phyloP scores from a whole-genome alignment of 2,113 vertebrate genomes.

The Macquaria ambigua region DNA sequence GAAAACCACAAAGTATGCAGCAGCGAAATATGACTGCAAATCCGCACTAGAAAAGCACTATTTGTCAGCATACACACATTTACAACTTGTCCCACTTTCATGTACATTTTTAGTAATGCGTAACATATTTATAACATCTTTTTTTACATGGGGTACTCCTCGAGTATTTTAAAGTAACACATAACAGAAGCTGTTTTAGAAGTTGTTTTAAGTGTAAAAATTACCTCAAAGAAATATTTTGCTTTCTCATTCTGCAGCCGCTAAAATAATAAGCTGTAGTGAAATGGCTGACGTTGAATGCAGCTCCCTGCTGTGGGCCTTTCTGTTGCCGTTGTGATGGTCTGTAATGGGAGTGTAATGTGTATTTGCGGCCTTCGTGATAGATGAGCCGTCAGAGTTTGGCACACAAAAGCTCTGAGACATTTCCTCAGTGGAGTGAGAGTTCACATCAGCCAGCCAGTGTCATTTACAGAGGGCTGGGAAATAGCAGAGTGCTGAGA shows the following conservation, averaged over 20 bases:
- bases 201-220: conserved; percentile 5
- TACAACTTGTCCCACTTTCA: conserved; percentile 7
- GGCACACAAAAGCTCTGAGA: conserved; percentile 74
- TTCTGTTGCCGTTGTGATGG: conserved; percentile 59
- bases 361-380: conserved; percentile 74
- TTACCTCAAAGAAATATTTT: conserved; percentile 23
- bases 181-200: conserved; percentile 11
- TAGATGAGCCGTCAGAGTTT: conserved; percentile 77
- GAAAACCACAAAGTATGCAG: conserved; percentile 55
- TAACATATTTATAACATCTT: neutral
- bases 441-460: conserved; percentile 80
- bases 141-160: neutral
- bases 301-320: conserved; percentile 32
- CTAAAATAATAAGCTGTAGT: conserved; percentile 38
- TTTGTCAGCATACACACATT: conserved; percentile 4
- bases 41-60: neutral
- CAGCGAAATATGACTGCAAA: conserved; percentile 32
- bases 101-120: neutral
- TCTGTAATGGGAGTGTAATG: conserved; percentile 76
- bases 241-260: conserved; percentile 36
- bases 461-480: conserved; percentile 83
- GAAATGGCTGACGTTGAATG: conserved; percentile 27
- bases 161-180: neutral
- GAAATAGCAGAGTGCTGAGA: conserved; percentile 83
- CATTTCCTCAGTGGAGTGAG: conserved; percentile 82